These are phyloP conservation scores for Eupithecia subfuscata DNA, from an alignment of 2,888 invertebrate species.

Conservation along the genomic window DNA sequence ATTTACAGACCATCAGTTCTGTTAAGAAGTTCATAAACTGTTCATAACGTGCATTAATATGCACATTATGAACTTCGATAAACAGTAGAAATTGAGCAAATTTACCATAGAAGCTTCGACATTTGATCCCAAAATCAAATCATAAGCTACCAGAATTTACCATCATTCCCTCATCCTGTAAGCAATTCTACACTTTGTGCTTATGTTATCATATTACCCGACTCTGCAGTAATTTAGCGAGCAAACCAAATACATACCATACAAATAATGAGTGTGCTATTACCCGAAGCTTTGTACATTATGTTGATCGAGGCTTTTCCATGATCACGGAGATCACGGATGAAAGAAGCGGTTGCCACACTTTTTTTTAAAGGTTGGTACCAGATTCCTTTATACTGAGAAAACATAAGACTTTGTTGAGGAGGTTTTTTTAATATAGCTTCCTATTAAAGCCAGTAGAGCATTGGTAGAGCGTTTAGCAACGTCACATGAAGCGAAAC, in stretches of 20 bases:
- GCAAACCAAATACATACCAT: slow-evolving; percentile 29
- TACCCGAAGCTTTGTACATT: slow-evolving; percentile 29
- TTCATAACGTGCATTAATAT: neutral
- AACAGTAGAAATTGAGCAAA: neutral
- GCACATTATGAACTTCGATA: neutral
- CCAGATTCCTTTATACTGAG: neutral
- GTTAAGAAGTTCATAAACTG: no score
- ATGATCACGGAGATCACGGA: slow-evolving; percentile 5
- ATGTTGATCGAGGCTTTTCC: slow-evolving; percentile 27
- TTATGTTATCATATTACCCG: slow-evolving; percentile 21
- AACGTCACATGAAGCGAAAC: no score
- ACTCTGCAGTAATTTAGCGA: slow-evolving; percentile 19
- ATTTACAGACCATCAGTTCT: no score
- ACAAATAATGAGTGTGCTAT: slow-evolving; percentile 33
- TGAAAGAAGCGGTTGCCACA: neutral
- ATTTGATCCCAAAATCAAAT: slow-evolving; percentile 1
- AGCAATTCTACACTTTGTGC: slow-evolving; percentile 20
- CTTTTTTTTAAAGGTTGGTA: neutral
- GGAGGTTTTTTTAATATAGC: neutral
- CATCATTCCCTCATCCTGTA: neutral
- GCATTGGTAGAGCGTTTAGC: no score
- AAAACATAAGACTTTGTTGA: neutral
- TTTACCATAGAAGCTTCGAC: neutral
- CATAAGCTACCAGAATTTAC: neutral
- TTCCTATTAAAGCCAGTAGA: neutral